Base-by-base conservation (phyloP, 2,797 vertebrate genomes). In the Antrozous pallidus region DNA sequence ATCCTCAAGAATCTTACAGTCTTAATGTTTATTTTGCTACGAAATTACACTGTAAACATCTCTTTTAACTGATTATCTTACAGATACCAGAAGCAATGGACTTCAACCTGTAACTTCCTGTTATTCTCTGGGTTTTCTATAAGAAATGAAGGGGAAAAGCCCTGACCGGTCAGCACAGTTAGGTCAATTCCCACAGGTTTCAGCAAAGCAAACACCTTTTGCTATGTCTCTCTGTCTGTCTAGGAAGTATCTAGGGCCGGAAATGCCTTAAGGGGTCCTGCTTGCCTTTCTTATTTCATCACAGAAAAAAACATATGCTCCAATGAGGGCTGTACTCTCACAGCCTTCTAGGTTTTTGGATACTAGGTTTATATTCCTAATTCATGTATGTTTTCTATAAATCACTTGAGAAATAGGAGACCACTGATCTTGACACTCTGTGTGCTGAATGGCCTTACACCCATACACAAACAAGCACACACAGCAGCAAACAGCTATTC, bases 391-490 rank as follows among this genome's bases (percentile, higher is more conserved):
- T 77, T 88, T 94, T 96, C 51, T 58, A n/a, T 47, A 92, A 92
- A 95, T 86, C 88, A 77, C 26, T 82, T 85, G 33, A 56, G 79
- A 93, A 96, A 84, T 28, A 61, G 93, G 78, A 93, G 70, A 95
- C 54, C 82, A 82, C 42, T 87, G n/a, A 49, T 51, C 83, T 3
- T 61, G 26, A 77, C 7, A 88, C 7, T 42, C 5, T 31, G 28
- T 26, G 22, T 65, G 18, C 4, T 77, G 49, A 82, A 36, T 54
- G 70, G 24, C 22, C 22, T 79, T 65, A 61, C 4, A 8, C 42
- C 31, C 9, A 38, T 31, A 42, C 6, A 2, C 17, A 91, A 42
- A 79, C 6, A 82, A 7, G 31, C 8, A 51, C 10, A 11, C 11
- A 28, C 17, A 42, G 3, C 28, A 81, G 14, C 42, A 79, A 65